Evolutionary conservation across 2,113 vertebrate genomes (phyloP), one percentile per base, ranked within the genome.

Genomic region (Stegostoma tigrinum): DNA sequence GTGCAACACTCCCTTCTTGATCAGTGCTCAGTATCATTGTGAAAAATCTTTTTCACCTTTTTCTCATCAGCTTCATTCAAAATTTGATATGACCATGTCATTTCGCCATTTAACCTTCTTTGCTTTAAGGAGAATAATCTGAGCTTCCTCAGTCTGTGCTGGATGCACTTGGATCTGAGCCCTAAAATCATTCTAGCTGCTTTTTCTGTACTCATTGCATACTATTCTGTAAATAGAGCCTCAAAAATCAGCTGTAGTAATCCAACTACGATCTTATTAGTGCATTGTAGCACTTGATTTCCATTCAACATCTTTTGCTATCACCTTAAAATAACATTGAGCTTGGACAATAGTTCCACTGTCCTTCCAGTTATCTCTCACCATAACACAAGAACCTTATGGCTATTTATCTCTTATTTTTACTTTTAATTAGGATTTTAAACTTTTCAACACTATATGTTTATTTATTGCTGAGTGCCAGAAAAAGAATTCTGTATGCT

Each of bases 101-200:
- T 34, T 34, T 90, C 87, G 30, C 87, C 27, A 61, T 30, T 90
- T 61, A 90, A 14, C 48, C 87, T 90, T 64, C 45, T 90, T 90
- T 90, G 87, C 87, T 90, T 61, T 90, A 61, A 90, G 55, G 87
- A 61, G 30, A 90, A 90, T 90, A n/a, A 90, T 34, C 45, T 90
- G 30, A 90, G 45, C 87, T 90, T 52, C 87, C 55, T 90, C 30
- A 27, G 30, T 61, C 30, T 90, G 61, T 90, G 61, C 48, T 90
- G 0, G 87, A 64, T 61, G 87, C 10, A 34, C 87, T 90, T 90
- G 87, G 45, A 90, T 61, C 87, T 90, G 87, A 61, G 87, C 87
- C 87, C 23, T 90, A n/a, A 90, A 61, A 90, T n/a, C 30, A 90
- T 90, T 61, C 24, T 89, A 89, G 45, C 27, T 52, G 86, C 27